Conservation (phyloP, 2,797 vertebrate species). For the Betta splendens region DNA sequence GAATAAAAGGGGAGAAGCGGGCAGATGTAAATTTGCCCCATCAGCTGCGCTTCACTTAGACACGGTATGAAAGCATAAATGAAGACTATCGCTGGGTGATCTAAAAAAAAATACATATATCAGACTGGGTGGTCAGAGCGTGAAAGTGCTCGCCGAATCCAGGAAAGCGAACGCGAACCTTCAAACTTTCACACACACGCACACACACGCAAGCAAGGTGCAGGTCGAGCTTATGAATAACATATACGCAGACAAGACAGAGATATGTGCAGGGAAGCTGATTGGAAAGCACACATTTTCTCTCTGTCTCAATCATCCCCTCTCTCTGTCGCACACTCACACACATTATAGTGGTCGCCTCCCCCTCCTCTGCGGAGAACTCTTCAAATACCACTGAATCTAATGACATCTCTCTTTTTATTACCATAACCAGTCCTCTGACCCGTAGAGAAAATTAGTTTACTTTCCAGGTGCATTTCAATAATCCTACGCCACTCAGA, state of each 20-base stretch:
- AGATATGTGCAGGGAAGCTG: slow-evolving; percentile 54
- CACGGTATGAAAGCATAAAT: slow-evolving; percentile 46
- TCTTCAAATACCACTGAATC: slow-evolving; percentile 68
- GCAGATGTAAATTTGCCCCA: background rate
- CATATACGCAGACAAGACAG: slow-evolving; percentile 54
- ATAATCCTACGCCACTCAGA: slow-evolving; percentile 58
- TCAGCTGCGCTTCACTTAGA: slow-evolving; percentile 2
- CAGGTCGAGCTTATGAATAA: slow-evolving; percentile 77
- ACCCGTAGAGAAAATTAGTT: slow-evolving; percentile 67
- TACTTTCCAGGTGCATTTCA: slow-evolving; percentile 70
- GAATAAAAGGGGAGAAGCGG: background rate
- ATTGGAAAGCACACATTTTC: slow-evolving; percentile 50
- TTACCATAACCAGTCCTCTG: slow-evolving; percentile 74
- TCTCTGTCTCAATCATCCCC: slow-evolving; percentile 29
- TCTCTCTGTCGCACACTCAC: slow-evolving; percentile 40
- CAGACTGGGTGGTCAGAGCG: slow-evolving; percentile 60
- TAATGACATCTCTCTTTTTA: slow-evolving; percentile 75
- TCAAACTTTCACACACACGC: slow-evolving; percentile 46
- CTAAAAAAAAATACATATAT: slow-evolving; percentile 43
- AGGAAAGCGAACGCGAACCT: slow-evolving; percentile 63
- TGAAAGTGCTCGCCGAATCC: slow-evolving; percentile 69
- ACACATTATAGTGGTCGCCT: slow-evolving; percentile 22
- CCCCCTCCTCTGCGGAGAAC: slow-evolving; percentile 29
- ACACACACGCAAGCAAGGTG: slow-evolving; percentile 48
- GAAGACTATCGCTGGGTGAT: slow-evolving; percentile 39